Evolutionary conservation across 1,140 invertebrate genomes (phyloP), one percentile per base, ranked within the genome.

Genomic region (Mamestra configurata): DNA sequence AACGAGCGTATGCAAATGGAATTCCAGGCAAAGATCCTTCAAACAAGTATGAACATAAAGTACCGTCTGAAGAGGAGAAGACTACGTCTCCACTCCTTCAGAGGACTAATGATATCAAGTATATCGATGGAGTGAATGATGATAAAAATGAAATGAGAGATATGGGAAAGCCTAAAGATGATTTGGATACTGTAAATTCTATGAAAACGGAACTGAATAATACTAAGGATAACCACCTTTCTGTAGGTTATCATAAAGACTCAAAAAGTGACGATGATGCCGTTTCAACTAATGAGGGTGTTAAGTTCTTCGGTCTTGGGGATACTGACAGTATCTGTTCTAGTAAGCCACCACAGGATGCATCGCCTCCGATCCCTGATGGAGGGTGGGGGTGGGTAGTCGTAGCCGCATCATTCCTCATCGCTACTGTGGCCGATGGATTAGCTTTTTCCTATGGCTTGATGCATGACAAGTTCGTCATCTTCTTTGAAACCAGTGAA

Each of bases 391-490:
- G 98, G 0, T 99, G 98, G 98, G 96, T 99, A 35, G 97, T 99
- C 0, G 98, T 99, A 0, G 93, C 97, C 2, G 96, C 98, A 0
- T 98, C 98, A 0, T 96, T 99, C 64, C 91, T 98, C 24, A 97
- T 98, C 11, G 98, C 98, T 40, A 97, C 99, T 85, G 97, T 99
- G 4, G 98, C 98, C 27, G 99, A 99, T 92, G 99, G 98, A 0
- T 96, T 99, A 3, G 98, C 98, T 13, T 99, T 99, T 89, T 98
- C 98, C 0, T 99, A 99, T 89, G 98, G 98, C 0, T 95, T 99
- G 0, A 96, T 99, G 57, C 98, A 98, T 88, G 97, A 97, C 0
- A 97, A 98, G 86, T 97, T 99, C 84, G 95, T 98, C 5, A 93
- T 96, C 0, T 97, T 98, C 85, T 99, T 99, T 88, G 95, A 96